A percentile compares a stretch with the other conserved stretches of the same genome.
phyloP scores from a whole-genome alignment of 1,140 invertebrate species.

The Theocolax elegans region DNA sequence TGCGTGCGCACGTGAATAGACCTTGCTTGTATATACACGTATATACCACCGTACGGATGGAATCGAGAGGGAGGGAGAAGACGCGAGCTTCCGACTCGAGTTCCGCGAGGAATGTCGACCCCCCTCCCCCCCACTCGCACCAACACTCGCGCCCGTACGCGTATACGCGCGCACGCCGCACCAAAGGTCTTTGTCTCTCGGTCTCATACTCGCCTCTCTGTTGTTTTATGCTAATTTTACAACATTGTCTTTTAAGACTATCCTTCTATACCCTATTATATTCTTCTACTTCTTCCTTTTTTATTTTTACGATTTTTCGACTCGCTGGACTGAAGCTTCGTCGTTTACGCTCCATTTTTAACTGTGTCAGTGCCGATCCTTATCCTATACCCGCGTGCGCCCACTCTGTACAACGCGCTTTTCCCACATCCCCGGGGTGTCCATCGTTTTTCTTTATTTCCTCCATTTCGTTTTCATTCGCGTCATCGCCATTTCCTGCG shows the following conservation, averaged over 20 bases:
- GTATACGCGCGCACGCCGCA: no score
- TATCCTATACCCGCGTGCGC: background rate
- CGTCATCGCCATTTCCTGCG: no score
- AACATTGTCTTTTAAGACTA: constrained; percentile 41
- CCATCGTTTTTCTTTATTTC: no score
- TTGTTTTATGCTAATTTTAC: constrained; percentile 29
- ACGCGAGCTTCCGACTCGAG: constrained; percentile 63
- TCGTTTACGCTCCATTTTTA: constrained; percentile 26
- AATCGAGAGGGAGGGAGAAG: no score
- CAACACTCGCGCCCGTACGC: background rate
- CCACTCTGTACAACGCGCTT: no score
- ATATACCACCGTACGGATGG: background rate
- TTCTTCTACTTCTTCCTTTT: background rate
- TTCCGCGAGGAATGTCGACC: constrained; percentile 63
- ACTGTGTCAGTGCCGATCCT: constrained; percentile 13
- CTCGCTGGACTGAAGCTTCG: background rate
- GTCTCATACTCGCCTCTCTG: background rate
- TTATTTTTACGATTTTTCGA: background rate
- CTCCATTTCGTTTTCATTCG: no score
- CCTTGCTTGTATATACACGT: constrained; percentile 2
- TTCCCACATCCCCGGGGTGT: background rate
- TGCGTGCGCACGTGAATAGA: constrained; percentile 15
- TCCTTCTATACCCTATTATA: background rate
- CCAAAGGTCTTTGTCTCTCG: constrained; percentile 3
- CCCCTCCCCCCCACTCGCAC: constrained; percentile 27